A percentile compares a stretch with the other conserved stretches of the same genome.
Evolutionary conservation across 2,888 invertebrate species (phyloP).

Genomic region (Sycophila texana): DNA sequence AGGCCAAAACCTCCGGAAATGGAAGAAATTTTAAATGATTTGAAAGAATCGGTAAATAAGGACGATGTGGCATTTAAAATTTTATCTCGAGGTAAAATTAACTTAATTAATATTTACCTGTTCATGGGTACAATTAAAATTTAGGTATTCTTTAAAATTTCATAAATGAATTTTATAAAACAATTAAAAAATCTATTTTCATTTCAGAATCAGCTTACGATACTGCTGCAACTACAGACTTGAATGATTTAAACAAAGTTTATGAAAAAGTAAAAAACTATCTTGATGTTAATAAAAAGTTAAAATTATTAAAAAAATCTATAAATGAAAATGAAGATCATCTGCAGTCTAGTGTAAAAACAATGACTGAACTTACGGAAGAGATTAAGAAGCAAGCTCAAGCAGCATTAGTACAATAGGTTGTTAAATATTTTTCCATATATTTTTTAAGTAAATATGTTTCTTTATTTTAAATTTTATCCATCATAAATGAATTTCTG

Average conservation of each 20-base stretch:
- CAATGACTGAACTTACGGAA: conserved; percentile 71
- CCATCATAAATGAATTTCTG: neutral
- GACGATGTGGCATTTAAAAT: conserved; percentile 67
- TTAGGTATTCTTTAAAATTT: no score
- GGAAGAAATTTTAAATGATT: conserved; percentile 70
- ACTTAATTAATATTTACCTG: neutral
- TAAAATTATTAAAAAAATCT: conserved; percentile 66
- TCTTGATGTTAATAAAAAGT: conserved; percentile 69
- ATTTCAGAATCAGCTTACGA: conserved; percentile 47
- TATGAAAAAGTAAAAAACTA: conserved; percentile 70
- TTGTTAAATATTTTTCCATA: conserved; percentile 46
- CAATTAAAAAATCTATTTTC: neutral
- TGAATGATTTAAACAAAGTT: conserved; percentile 56
- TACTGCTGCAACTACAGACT: conserved; percentile 28
- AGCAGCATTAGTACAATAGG: conserved; percentile 68
- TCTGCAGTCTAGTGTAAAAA: conserved; percentile 66
- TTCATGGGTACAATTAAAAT: neutral
- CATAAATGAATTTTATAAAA: neutral
- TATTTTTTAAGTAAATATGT: conserved; percentile 20
- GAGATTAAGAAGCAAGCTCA: conserved; percentile 73
- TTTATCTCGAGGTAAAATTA: conserved; percentile 48
- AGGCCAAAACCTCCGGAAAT: conserved; percentile 67
- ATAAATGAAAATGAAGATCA: conserved; percentile 66
- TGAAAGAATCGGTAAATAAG: conserved; percentile 62
- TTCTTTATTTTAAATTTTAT: conserved; percentile 5